Evolutionary conservation across 23 tunicate species (phyloP), one percentile per base, ranked within the genome.

Genomic region (Oikopleura vanhoeffeni): DNA sequence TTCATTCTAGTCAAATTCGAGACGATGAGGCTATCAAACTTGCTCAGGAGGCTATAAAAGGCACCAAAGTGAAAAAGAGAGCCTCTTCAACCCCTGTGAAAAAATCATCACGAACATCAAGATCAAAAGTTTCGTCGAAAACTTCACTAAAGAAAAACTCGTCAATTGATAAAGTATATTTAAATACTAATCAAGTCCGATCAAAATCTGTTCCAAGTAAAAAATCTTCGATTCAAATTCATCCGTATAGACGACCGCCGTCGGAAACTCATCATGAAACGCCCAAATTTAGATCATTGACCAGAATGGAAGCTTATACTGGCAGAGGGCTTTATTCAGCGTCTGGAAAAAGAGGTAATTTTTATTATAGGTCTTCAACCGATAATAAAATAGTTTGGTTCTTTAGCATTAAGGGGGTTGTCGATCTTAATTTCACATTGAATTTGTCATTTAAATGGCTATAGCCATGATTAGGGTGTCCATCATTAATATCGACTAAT

Each of bases 231-330:
- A 71, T 71, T 71, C 27, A 33, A 2, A 71, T 71, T 30, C 34
- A 71, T 71, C 79, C 79, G 38, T 71, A 71, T 71, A 33, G 79
- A 71, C 79, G 79, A 2, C 79, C 79, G 79, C 34, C 34, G 34
- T 18, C 3, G 3, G 79, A 18, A 71, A 71, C 79, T 2, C 27
- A 32, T 32, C 38, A 33, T 3, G 35, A 71, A 33, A 30, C 27
- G 79, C 79, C 79, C 38, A 32, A 28, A 38, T 71, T 33, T 33
- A 28, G 79, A 28, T 3, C 27, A 32, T 38, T 18, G 3, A 71
- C 79, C 38, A 28, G 79, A 4, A 71, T 71, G 79, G 79, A 71
- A 71, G 35, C 35, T 33, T 18, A 18, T 32, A 18, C 34, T 4
- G 79, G 79, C 3, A 28, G 34, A 33, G 79, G 79, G 27, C 35